These are phyloP conservation scores for Troides oblongomaculatus DNA, from an alignment of 2,888 invertebrate genomes.

Conservation along the genomic window DNA sequence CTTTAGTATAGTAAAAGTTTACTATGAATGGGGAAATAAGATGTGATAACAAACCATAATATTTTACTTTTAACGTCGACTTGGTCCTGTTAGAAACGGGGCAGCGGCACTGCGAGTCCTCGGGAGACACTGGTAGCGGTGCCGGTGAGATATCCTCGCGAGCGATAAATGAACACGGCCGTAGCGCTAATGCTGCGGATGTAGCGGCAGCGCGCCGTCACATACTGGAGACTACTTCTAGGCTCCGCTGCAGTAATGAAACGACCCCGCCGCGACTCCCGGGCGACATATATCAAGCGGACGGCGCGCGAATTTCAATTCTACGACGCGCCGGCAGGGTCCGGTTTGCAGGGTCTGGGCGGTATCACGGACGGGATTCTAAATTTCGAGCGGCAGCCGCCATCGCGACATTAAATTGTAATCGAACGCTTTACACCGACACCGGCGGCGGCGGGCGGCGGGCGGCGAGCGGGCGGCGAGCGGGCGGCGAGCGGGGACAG, in stretches of 20 bases:
- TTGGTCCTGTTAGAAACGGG: neutral
- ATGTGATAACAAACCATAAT: too few species aligned
- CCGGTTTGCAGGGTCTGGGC: constrained; percentile 33
- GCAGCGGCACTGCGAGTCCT: neutral
- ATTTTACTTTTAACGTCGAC: constrained; percentile 6
- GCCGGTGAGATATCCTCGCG: constrained; percentile 28
- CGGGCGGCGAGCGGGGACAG: constrained; percentile 72
- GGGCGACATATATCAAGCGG: constrained; percentile 38
- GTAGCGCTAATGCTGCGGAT: constrained; percentile 34
- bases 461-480: too few species aligned
- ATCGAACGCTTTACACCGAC: constrained; percentile 78
- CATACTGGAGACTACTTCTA: constrained; percentile 49
- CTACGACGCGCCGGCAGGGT: constrained; percentile 35
- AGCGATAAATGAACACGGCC: constrained; percentile 28
- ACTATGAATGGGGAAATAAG: too few species aligned
- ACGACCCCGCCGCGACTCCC: constrained; percentile 51
- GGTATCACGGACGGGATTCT: constrained; percentile 51
- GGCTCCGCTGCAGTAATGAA: constrained; percentile 54
- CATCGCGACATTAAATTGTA: constrained; percentile 78
- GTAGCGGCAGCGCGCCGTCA: constrained; percentile 33
- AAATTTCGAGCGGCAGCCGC: constrained; percentile 59
- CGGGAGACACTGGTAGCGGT: constrained; percentile 31
- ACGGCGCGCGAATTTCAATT: constrained; percentile 32
- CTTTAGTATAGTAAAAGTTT: too few species aligned
- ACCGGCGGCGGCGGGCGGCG: constrained; percentile 59